Base-by-base conservation (phyloP, 2,797 vertebrate species). In the Lerista edwardsae region DNA sequence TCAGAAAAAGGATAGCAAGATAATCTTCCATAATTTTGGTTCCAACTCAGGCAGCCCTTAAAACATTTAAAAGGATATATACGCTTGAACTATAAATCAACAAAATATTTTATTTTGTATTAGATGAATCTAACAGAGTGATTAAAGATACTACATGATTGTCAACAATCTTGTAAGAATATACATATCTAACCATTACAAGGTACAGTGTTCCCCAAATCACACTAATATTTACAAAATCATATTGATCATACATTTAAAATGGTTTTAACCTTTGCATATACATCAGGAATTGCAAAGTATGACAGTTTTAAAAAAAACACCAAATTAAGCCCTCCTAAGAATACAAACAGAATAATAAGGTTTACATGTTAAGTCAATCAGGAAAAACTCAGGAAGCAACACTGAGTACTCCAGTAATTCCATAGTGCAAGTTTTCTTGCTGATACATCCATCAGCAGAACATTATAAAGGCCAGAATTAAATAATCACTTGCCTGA, bases 71-170 rank as follows among this genome's bases (percentile, higher is more conserved):
- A 84, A 75, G 75, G 69, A 69, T 44, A 39, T 10, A 55, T 47
- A 65, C 0, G 61, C 14, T 47, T 87, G 39, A 83, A 57, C 78
- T 90, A 12, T 68, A 2, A 67, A 93, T 80, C 84, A 71, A 77
- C 34, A 90, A 91, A 93, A 90, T 80, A 90, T 84, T 94, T 93
- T 94, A 94, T 94, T 94, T 85, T 88, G 82, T 36, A 86, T 72
- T 74, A 84, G 62, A 89, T 84, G 86, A 88, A 74, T 87, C 59
- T 31, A 75, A 39, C 57, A 82, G 68, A 69, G 89, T 91, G 85
- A n/a, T 79, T 8, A 82, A 86, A 90, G 79, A 81, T 85, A 80
- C 3, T 88, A 86, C 23, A 34, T 0, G 2, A 36, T 44, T 91
- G 84, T 77, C 39, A 78, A 51, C 82, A 79, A 84, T 36, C 39